Percentiles rank a stretch among this genome's conserved stretches.
These are phyloP conservation scores for Vireo griseus DNA, from an alignment of 2,797 vertebrate species.

Conservation along the genomic window DNA sequence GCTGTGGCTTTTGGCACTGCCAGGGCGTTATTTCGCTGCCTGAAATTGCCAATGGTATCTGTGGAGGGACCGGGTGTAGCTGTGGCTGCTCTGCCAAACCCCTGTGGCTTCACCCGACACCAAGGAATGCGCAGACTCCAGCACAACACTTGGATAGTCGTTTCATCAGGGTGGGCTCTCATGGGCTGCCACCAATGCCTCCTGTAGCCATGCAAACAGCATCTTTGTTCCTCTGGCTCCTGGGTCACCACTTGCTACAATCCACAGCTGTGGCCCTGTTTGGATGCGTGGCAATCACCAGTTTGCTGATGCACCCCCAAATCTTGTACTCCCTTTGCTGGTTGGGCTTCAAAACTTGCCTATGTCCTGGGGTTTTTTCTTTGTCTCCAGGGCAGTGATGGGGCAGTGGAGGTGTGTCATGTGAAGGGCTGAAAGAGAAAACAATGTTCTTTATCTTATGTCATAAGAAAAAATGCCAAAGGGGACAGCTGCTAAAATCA, in stretches of 20 bases:
- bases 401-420: not conserved
- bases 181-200: not conserved
- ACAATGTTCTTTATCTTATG: not conserved
- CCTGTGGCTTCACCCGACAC: conserved; percentile 61
- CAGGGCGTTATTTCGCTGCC: not conserved
- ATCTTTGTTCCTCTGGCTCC: accelerated
- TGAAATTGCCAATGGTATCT: not conserved
- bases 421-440: not conserved
- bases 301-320: not conserved
- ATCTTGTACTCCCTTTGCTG: not conserved
- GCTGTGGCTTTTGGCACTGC: conserved; percentile 58
- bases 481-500: not conserved
- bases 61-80: conserved; percentile 32
- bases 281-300: not conserved
- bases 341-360: not conserved
- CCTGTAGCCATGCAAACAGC: not conserved
- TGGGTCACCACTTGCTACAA: not conserved
- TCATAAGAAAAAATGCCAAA: not conserved
- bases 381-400: not conserved
- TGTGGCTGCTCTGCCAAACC: conserved; percentile 60
- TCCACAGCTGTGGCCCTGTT: accelerated
- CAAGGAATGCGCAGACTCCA: conserved; percentile 52
- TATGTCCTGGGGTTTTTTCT: not conserved
- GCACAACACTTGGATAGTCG: conserved; percentile 5
- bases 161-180: not conserved